A percentile compares a stretch with the other conserved stretches of the same genome.
Evolutionary conservation across 2,888 invertebrate species (phyloP).

Genomic region (Rhorus exstirpatorius): DNA sequence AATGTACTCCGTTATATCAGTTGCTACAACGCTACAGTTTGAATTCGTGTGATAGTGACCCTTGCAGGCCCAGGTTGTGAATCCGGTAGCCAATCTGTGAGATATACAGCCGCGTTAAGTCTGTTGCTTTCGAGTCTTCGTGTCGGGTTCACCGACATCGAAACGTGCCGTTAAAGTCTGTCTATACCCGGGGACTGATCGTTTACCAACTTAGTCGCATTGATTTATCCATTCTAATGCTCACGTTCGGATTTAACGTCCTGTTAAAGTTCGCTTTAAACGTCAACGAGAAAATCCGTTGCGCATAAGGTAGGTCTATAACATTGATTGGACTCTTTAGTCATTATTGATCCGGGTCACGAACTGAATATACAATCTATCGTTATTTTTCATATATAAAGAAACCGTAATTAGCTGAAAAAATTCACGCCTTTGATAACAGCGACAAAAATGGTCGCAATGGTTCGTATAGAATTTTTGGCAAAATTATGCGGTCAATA

Average conservation of each 20-base stretch:
- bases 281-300: slow-evolving; percentile 23
- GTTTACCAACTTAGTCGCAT: slow-evolving; percentile 25
- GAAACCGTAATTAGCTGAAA: slow-evolving; percentile 17
- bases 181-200: neutral
- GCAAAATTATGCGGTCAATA: neutral
- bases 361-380: slow-evolving; percentile 17
- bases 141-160: slow-evolving; percentile 45
- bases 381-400: slow-evolving; percentile 12
- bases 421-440: neutral
- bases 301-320: slow-evolving; percentile 12
- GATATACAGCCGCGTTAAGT: slow-evolving; percentile 22
- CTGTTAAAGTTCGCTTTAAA: slow-evolving; percentile 50
- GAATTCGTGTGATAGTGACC: neutral
- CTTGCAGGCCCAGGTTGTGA: neutral
- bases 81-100: slow-evolving; percentile 30
- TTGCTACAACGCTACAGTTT: neutral
- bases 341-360: slow-evolving; percentile 32
- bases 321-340: slow-evolving; percentile 12
- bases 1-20: neutral
- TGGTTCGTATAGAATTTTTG: neutral
- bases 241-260: slow-evolving; percentile 55
- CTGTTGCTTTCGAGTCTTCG: slow-evolving; percentile 22
- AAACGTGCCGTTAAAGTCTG: neutral
- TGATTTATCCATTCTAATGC: slow-evolving; percentile 58
- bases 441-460: neutral